Percentiles rank a stretch among this genome's conserved stretches.
These are phyloP conservation scores for Oreocharis arfaki DNA, from an alignment of 2,113 vertebrate genomes.

Conservation along the genomic window DNA sequence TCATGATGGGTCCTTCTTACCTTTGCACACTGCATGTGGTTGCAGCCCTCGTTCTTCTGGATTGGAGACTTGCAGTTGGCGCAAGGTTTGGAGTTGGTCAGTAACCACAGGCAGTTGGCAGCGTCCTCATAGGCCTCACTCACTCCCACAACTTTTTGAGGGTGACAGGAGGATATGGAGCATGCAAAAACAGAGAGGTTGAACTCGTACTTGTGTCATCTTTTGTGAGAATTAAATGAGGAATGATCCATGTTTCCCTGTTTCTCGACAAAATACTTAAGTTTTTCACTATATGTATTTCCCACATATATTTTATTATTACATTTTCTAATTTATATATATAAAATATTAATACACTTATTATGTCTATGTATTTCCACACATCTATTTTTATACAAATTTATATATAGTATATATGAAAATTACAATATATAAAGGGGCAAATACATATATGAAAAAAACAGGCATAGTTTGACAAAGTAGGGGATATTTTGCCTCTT, in stretches of 20 bases:
- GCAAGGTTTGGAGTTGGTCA: conserved; percentile 95
- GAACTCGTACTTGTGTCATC: neutral
- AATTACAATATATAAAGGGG: neutral
- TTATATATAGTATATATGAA: neutral
- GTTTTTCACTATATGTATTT: neutral
- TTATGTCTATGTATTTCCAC: neutral
- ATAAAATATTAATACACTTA: neutral
- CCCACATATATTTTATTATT: neutral
- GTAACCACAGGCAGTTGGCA: conserved; percentile 96
- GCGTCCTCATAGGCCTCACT: conserved; percentile 96
- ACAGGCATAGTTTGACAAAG: neutral
- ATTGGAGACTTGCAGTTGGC: conserved; percentile 99
- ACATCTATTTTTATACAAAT: neutral
- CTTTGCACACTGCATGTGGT: conserved; percentile 99
- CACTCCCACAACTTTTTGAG: conserved; percentile 88
- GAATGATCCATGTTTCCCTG: neutral
- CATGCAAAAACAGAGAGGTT: conserved; percentile 16
- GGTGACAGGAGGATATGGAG: neutral
- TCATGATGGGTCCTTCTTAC: conserved; percentile 58
- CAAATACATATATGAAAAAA: neutral
- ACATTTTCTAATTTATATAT: neutral
- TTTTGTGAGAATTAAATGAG: neutral
- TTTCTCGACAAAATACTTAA: neutral
- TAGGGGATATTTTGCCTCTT: neutral
- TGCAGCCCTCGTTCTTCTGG: conserved; percentile 99